Evolutionary conservation across 2,113 vertebrate genomes (phyloP), one percentile per base, ranked within the genome.

Genomic region (Macrotis lagotis): DNA sequence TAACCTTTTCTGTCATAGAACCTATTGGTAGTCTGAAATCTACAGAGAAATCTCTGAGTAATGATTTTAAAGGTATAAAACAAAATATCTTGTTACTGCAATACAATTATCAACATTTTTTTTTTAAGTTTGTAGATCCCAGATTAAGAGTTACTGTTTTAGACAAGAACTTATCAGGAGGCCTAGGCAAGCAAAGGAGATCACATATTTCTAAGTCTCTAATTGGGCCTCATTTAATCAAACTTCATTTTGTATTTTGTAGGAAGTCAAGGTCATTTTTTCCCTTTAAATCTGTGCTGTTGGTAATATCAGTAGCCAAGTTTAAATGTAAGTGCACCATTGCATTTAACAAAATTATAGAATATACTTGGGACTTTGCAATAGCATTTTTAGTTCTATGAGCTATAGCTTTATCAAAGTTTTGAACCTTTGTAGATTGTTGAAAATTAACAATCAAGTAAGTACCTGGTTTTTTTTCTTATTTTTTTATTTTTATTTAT

Each of bases 291-390:
- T 88, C 51, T 59, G 50, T 66, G 48, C 16, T 48, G 12, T 49
- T 83, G 51, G 48, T 6, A 48, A n/a, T 95, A 51, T 89, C 53
- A n/a, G 14, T 91, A 51, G 28, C 26, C 91, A 44, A 25, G 91
- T 16, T 24, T 55, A 47, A 49, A 53, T 93, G n/a, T 12, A 22
- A 89, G 88, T 89, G 53, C 95, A 31, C 31, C 37, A 26, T 94
- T 94, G 90, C 6, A 59, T 95, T 94, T 96, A 50, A 53, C 66
- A 91, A 93, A 96, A 74, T 49, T 55, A 8, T 92, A 50, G 90
- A 51, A 59, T 74, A 88, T 44, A 89, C 31, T 48, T 92, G 53
- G 3, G 26, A 95, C 2, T 74, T 91, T 91, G 55, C 88, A 31
- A 91, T 37, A 92, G 55, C 22, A 90, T 92, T 53, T 95, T 95